Conservation (phyloP, 2,888 invertebrate species). For the Cataglyphis livida region DNA sequence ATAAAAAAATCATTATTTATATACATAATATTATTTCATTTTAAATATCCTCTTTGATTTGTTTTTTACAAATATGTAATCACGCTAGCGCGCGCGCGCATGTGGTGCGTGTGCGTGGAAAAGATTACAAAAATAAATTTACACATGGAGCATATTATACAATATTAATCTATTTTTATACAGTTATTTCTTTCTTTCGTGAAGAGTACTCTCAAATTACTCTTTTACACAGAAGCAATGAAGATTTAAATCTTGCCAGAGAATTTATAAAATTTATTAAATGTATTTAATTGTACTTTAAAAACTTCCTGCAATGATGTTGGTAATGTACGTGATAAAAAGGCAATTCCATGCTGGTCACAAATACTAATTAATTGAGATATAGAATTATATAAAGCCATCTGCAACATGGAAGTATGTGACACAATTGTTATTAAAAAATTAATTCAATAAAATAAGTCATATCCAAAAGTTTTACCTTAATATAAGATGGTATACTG, state of each 20-base stretch:
- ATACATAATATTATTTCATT: neutral
- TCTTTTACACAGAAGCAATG: neutral
- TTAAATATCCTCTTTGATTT: neutral
- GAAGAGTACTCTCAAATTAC: neutral
- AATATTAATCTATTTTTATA: neutral
- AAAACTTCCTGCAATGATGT: constrained; percentile 80
- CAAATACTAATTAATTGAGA: constrained; percentile 79
- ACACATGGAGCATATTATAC: neutral
- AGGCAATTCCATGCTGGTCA: constrained; percentile 79
- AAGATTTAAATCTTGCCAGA: constrained; percentile 80
- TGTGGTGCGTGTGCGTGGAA: neutral
- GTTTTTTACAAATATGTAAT: neutral
- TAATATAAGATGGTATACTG: constrained; percentile 75
- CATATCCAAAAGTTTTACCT: constrained; percentile 74
- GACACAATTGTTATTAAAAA: constrained; percentile 5
- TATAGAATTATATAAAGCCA: constrained; percentile 78
- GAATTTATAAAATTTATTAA: constrained; percentile 82
- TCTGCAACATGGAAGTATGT: constrained; percentile 68
- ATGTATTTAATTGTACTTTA: constrained; percentile 78
- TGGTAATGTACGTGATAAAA: constrained; percentile 79
- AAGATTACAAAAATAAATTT: neutral
- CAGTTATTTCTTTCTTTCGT: neutral
- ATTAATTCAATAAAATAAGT: constrained; percentile 19
- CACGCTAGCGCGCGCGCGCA: no score
- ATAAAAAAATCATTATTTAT: neutral